Evolutionary conservation across 2,113 vertebrate genomes (phyloP), one percentile per base, ranked within the genome.

Genomic region (Tachysurus fulvidraco): DNA sequence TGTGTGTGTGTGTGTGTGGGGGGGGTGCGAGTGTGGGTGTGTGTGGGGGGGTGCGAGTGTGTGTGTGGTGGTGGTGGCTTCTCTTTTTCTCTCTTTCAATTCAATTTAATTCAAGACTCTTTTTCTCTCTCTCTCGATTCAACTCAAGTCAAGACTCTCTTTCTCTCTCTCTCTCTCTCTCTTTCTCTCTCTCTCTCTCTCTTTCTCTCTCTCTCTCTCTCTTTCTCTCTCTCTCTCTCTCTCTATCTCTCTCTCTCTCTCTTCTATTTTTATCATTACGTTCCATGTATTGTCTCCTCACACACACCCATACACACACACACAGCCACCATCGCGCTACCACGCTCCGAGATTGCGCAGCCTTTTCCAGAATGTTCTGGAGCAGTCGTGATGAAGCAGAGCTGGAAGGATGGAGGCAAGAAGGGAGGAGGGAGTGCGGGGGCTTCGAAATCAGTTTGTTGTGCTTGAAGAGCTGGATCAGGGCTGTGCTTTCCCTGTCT

Each of bases 401-500:
- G 57, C 44, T 54, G 23, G 17, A 65, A 62, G n/a, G 74, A 62
- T 30, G 25, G 44, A 36, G 55, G n/a, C 21, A 57, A 80, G 55
- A n/a, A 55, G 16, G 36, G 25, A 44, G 73, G 44, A 52, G 77
- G 36, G 36, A 25, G 54, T 28, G 41, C 36, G 44, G 62, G 80
- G 88, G 73, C 41, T 74, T 36, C 8, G 67, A 81, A 30, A 85
- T 55, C 23, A 80, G 67, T 74, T 89, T 81, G 76, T 89, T 89
- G 85, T 89, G 83, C 62, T 80, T 87, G n/a, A 73, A 79, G 85
- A 83, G n/a, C 84, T 83, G 88, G 81, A 88, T 84, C 71, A 83
- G 60, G 74, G 69, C 71, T 73, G 62, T 79, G 84, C 81, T 90
- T 86, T 80, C 50, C 60, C 71, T 88, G 83, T 88, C 84, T 67